Base-by-base conservation (phyloP, 2,113 vertebrate genomes). In the Butastur rufipennis region DNA sequence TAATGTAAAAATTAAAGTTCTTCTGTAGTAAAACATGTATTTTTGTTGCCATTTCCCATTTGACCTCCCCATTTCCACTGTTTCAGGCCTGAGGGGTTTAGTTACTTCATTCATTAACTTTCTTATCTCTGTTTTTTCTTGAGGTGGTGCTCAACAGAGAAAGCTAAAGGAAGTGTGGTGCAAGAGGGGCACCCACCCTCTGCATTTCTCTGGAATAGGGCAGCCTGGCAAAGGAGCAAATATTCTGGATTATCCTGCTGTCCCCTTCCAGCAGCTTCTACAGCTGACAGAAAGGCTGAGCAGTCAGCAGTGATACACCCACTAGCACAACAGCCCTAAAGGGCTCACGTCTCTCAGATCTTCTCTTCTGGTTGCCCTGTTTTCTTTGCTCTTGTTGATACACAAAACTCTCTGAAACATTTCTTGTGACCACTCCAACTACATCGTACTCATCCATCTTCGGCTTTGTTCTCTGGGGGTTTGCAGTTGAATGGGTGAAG, bases 361-460 rank as follows among this genome's bases (percentile, higher is more conserved):
- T 58, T 50, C n/a, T 75, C 11, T 32, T 34, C 14, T 16, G 9
- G 6, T 52, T 87, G 4, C 26, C 45, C 21, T 73, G 20, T 34
- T 87, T 78, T 67, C 19, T 11, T 75, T 71, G 19, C 9, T 80
- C 25, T 66, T 67, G 21, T 25, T 40, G 50, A 62, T 3, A 23
- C 3, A 15, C 2, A 0, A 29, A 74, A 62, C 4, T 26, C 3
- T 32, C 17, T 18, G 16, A 79, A 74, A 6, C 4, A 45, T 55
- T 74, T 81, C 32, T 59, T 45, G 25, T 29, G 47, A 55, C 56
- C 36, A 18, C 22, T 50, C 15, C 43, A 65, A 25, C 11, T 43
- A 21, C 19, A 58, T 19, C 0, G 0, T 11, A 70, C 17, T 52
- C 12, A 43, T 68, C 23, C 9, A 4, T 40, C 42, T 53, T 61